Percentiles rank a stretch among this genome's conserved stretches.
These are phyloP conservation scores for Neodiprion lecontei DNA, from an alignment of 1,140 invertebrate genomes.

Conservation along the genomic window DNA sequence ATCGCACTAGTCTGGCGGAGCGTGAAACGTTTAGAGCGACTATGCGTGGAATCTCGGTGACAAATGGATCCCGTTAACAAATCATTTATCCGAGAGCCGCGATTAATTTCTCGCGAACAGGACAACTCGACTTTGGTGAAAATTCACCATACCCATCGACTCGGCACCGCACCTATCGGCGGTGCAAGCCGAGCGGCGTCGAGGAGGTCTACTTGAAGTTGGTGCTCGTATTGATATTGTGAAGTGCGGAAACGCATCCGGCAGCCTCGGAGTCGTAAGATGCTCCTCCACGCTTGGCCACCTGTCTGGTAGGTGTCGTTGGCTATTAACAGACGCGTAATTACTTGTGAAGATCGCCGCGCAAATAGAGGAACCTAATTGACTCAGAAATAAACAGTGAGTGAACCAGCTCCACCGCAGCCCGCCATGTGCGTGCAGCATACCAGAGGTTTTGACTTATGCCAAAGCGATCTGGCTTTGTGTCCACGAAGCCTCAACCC, in stretches of 20 bases:
- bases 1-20: neutral
- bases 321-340: constrained; percentile 56
- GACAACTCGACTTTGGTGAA: too few relatives aligned
- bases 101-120: too few relatives aligned
- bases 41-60: neutral
- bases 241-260: constrained; percentile 6
- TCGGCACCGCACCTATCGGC: too few relatives aligned
- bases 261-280: neutral
- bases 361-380: constrained; percentile 61
- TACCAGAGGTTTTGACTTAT: constrained; percentile 59
- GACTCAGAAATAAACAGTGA: constrained; percentile 59
- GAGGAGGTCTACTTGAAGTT: neutral
- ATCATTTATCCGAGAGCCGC: neutral
- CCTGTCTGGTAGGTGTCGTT: constrained; percentile 55
- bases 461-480: constrained; percentile 60
- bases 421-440: constrained; percentile 41
- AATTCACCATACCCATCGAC: too few relatives aligned
- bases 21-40: neutral
- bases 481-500: constrained; percentile 36
- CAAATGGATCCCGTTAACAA: neutral
- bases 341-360: constrained; percentile 53
- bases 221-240: neutral
- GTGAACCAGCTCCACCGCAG: constrained; percentile 33
- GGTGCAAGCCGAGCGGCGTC: too few relatives aligned
- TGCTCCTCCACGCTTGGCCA: constrained; percentile 21